These are phyloP conservation scores for Drosophila yooni DNA, from an alignment of 2,888 invertebrate genomes.

Conservation along the genomic window DNA sequence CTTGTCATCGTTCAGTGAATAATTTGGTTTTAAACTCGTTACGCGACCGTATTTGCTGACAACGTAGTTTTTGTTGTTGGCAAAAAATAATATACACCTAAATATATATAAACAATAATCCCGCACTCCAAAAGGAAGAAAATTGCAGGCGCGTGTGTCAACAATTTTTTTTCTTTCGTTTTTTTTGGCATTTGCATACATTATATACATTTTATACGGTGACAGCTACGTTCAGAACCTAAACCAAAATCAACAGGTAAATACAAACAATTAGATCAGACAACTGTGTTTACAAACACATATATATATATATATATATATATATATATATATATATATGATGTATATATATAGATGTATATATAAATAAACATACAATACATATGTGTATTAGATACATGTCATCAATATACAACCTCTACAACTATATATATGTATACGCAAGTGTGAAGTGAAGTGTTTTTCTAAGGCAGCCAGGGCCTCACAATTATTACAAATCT, in stretches of 20 bases:
- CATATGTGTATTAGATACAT: conserved; percentile 32
- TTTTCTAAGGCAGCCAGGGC: conserved; percentile 18
- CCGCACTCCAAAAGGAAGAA: conserved; percentile 1
- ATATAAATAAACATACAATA: conserved; percentile 9
- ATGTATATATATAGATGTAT: neutral
- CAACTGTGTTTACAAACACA: conserved; percentile 13
- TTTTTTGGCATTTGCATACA: conserved; percentile 50
- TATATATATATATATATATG: neutral
- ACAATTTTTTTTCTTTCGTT: conserved; percentile 19
- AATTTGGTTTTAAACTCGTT: conserved; percentile 11
- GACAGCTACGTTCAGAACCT: conserved; percentile 38
- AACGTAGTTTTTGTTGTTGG: conserved; percentile 39
- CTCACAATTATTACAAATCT: conserved; percentile 66
- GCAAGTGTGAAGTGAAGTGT: conserved; percentile 1
- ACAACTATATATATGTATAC: neutral
- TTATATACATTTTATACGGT: conserved; percentile 34
- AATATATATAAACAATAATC: conserved; percentile 12
- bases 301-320: neutral
- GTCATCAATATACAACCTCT: conserved; percentile 22
- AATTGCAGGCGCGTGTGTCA: conserved; percentile 57
- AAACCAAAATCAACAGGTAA: conserved; percentile 70
- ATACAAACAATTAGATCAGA: conserved; percentile 55
- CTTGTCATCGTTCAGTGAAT: conserved; percentile 38
- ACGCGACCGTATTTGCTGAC: conserved; percentile 50
- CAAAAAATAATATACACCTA: conserved; percentile 13